phyloP scores from a whole-genome alignment of 1,140 invertebrate genomes.

The Chymomyza costata region DNA sequence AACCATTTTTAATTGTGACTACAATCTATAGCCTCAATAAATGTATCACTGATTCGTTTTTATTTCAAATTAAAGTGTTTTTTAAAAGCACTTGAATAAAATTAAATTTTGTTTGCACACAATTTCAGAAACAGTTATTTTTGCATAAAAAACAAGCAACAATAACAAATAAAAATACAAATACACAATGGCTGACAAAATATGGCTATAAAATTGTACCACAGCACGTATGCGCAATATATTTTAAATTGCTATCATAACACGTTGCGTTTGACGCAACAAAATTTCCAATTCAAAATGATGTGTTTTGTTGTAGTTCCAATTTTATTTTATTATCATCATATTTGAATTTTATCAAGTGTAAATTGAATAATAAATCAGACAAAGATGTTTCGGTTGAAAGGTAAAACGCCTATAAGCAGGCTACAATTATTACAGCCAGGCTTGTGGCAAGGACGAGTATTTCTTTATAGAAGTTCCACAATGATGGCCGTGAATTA shows the following conservation, averaged over 20 bases:
- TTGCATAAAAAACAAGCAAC: conserved; percentile 14
- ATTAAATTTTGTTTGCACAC: background rate
- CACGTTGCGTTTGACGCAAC: conserved; percentile 28
- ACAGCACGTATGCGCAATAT: conserved; percentile 29
- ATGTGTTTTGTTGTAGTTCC: conserved; percentile 39
- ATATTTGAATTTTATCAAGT: conserved; percentile 28
- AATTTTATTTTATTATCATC: conserved; percentile 51
- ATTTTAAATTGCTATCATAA: conserved; percentile 20
- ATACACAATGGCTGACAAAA: background rate
- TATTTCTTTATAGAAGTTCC: too few species aligned
- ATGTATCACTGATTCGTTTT: too few species aligned
- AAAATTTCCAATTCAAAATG: conserved; percentile 25
- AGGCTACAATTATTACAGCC: conserved; percentile 36
- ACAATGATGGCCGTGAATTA: too few species aligned
- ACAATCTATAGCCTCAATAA: too few species aligned
- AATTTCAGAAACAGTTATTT: conserved; percentile 1
- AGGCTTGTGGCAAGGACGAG: too few species aligned
- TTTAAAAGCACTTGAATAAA: background rate
- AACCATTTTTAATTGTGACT: too few species aligned
- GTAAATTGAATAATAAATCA: conserved; percentile 49
- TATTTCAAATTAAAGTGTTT: too few species aligned
- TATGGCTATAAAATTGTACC: conserved; percentile 5
- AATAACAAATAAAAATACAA: background rate
- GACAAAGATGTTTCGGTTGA: conserved; percentile 29
- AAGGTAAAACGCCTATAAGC: too few species aligned